A percentile compares a stretch with the other conserved stretches of the same genome.
phyloP scores from a whole-genome alignment of 2,797 vertebrate species.

The Sphaeramia orbicularis region DNA sequence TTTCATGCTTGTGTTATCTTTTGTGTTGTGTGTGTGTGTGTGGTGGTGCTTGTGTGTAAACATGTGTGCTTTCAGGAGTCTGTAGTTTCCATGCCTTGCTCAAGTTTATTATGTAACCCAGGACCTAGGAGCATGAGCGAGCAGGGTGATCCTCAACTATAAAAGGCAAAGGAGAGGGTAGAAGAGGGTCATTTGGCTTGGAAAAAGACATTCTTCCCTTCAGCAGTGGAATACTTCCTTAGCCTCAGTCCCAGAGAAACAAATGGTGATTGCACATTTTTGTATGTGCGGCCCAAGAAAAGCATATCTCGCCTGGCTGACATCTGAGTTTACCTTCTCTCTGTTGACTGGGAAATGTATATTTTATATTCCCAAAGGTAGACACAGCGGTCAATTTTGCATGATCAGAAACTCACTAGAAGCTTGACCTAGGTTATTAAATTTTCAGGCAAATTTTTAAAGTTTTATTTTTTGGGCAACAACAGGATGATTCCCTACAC shows the following conservation, averaged over 20 bases:
- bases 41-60: background rate
- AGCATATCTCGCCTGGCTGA: slow-evolving; percentile 18
- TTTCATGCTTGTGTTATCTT: background rate
- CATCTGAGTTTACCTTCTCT: slow-evolving; percentile 6
- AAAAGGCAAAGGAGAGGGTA: slow-evolving; percentile 74
- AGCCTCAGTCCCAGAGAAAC: slow-evolving; percentile 37
- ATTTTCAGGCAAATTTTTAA: background rate
- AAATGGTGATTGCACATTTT: slow-evolving; percentile 30
- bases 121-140: slow-evolving; percentile 45
- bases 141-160: slow-evolving; percentile 68
- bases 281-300: slow-evolving; percentile 19
- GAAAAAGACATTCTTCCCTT: slow-evolving; percentile 66
- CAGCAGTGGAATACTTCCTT: slow-evolving; percentile 27
- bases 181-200: slow-evolving; percentile 49
- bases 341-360: background rate
- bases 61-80: background rate
- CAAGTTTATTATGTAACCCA: slow-evolving; percentile 65
- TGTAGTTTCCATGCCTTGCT: slow-evolving; percentile 64
- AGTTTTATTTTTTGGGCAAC: background rate
- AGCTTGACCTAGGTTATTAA: background rate
- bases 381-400: background rate
- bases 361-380: background rate
- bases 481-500: background rate
- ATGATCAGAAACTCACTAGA: background rate
- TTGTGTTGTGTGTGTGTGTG: background rate